Conservation (phyloP, 2,888 invertebrate species). For the Thymelicus acteon region DNA sequence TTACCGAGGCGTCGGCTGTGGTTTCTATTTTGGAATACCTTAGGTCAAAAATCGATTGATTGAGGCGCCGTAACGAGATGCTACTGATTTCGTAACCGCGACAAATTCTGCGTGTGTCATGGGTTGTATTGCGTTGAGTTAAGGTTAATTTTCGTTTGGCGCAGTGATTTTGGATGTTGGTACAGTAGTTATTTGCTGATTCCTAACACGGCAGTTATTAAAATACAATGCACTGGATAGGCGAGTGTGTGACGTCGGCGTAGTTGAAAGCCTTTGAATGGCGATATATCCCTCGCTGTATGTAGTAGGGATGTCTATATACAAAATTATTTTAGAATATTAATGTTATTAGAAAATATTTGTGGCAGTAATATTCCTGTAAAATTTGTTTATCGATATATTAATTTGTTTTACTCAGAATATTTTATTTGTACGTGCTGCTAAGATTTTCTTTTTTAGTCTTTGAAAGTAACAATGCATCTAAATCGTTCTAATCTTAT, state of each 20-base stretch:
- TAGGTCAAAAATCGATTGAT: conserved; percentile 36
- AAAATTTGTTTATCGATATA: too few species aligned
- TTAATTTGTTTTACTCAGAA: too few species aligned
- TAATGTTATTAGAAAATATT: too few species aligned
- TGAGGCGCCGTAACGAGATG: conserved; percentile 21
- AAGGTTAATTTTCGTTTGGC: conserved; percentile 13
- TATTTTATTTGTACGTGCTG: too few species aligned
- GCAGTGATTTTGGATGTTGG: neutral
- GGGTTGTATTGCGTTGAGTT: neutral
- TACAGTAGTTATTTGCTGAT: conserved; percentile 60
- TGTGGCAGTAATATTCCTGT: too few species aligned
- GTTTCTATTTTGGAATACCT: conserved; percentile 13
- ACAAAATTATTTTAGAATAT: neutral
- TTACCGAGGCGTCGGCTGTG: neutral
- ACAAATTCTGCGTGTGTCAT: neutral
- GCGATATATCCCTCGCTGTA: conserved; percentile 71
- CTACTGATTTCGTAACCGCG: conserved; percentile 1
- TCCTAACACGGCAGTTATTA: conserved; percentile 72
- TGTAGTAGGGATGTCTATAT: conserved; percentile 40
- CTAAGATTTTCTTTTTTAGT: too few species aligned
- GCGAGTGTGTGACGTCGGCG: conserved; percentile 73
- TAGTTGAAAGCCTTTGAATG: conserved; percentile 71
- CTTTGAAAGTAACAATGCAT: too few species aligned
- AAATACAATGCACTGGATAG: conserved; percentile 76
- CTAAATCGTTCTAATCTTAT: too few species aligned